phyloP scores from a whole-genome alignment of 1,140 invertebrate genomes.

The Pygmarrhopalites habei region DNA sequence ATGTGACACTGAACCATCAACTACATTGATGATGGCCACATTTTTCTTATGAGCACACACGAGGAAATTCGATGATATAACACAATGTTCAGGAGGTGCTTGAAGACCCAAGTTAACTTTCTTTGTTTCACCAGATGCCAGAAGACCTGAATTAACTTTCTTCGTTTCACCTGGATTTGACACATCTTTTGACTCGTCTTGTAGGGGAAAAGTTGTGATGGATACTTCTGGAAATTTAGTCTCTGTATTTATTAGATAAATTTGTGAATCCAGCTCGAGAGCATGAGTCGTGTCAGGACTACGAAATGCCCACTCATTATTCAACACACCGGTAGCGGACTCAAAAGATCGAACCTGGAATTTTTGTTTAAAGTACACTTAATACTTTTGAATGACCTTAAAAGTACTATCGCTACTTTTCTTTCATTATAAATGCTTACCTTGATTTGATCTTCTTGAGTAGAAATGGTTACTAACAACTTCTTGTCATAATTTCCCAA shows the following conservation, averaged over 20 bases:
- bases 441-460: slow-evolving; percentile 20
- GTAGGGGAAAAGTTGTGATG: neutral
- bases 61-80: too few species aligned
- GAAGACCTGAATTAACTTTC: neutral
- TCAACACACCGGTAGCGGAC: slow-evolving; percentile 55
- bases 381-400: too few species aligned
- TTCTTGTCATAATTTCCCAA: slow-evolving; percentile 22
- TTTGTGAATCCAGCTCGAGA: slow-evolving; percentile 1
- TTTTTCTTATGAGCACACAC: too few species aligned
- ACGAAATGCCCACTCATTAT: slow-evolving; percentile 51
- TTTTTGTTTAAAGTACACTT: too few species aligned
- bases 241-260: slow-evolving; percentile 28
- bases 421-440: too few species aligned
- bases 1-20: too few species aligned
- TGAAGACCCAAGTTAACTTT: too few species aligned
- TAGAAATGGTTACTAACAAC: slow-evolving; percentile 19
- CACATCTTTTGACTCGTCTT: slow-evolving; percentile 8
- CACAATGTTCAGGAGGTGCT: too few species aligned
- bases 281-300: slow-evolving; percentile 23
- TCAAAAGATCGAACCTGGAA: slow-evolving; percentile 77
- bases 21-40: too few species aligned
- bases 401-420: too few species aligned
- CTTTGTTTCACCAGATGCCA: neutral
- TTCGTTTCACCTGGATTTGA: neutral
- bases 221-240: neutral